Percentiles rank a stretch among this genome's conserved stretches.
Evolutionary conservation across 2,797 vertebrate species (phyloP).

Genomic region (Neostethus bicornis): DNA sequence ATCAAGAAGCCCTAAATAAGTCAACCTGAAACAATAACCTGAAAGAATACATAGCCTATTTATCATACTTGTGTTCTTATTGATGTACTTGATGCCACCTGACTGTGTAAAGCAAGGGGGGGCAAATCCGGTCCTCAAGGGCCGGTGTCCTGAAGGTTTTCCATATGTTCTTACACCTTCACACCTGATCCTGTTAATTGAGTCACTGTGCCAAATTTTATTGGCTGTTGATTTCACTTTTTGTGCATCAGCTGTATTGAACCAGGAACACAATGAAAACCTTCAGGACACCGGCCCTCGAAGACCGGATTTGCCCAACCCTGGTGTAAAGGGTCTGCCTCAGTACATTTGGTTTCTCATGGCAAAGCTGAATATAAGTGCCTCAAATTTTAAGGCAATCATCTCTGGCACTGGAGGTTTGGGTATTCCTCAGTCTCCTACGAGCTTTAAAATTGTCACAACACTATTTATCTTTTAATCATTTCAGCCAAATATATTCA

Average conservation of each 20-base stretch:
- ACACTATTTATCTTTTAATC: background rate
- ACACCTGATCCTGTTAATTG: too few relatives aligned
- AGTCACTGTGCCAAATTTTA: too few relatives aligned
- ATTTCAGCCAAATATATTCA: background rate
- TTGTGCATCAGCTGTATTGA: too few relatives aligned
- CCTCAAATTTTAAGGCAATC: background rate
- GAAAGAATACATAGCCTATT: constrained; percentile 41
- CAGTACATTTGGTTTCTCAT: constrained; percentile 12
- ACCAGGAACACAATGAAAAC: too few relatives aligned
- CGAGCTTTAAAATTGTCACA: constrained; percentile 6
- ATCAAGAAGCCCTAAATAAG: constrained; percentile 51
- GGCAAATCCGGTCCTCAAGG: too few relatives aligned
- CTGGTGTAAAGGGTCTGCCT: constrained; percentile 3
- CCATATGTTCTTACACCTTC: too few relatives aligned
- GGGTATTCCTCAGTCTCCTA: constrained; percentile 2
- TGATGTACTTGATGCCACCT: constrained; percentile 27
- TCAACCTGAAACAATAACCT: constrained; percentile 55
- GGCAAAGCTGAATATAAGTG: constrained; percentile 11
- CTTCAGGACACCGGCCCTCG: too few relatives aligned
- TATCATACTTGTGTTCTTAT: constrained; percentile 44
- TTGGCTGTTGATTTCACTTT: too few relatives aligned
- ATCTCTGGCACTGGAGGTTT: background rate
- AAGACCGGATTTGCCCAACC: too few relatives aligned
- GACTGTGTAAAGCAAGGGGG: too few relatives aligned
- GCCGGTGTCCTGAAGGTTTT: too few relatives aligned